Evolutionary conservation across 1,140 invertebrate species (phyloP).

Genomic region (Anastrepha obliqua): DNA sequence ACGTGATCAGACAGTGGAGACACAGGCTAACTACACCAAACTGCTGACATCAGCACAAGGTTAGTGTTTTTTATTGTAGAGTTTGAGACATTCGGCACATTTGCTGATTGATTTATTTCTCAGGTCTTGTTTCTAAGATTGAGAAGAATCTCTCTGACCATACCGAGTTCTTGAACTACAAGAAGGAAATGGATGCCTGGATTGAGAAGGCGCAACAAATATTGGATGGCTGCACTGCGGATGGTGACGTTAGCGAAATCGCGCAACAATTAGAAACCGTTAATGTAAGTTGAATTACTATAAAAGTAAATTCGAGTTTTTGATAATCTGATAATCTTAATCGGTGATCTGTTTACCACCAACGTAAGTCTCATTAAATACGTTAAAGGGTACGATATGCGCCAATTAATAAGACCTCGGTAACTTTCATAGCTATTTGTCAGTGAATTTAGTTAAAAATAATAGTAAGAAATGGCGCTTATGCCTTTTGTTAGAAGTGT

Average conservation of each 20-base stretch:
- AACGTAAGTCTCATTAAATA: no score
- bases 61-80: constrained; percentile 28
- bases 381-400: no score
- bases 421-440: no score
- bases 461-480: no score
- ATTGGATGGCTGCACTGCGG: constrained; percentile 87
- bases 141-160: constrained; percentile 93
- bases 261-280: constrained; percentile 90
- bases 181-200: constrained; percentile 88
- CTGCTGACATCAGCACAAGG: constrained; percentile 85
- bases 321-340: no score
- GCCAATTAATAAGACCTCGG: no score
- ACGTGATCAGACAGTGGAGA: constrained; percentile 88
- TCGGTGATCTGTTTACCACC: no score
- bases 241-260: constrained; percentile 85
- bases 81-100: no score
- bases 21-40: constrained; percentile 87
- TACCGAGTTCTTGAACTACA: constrained; percentile 90
- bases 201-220: constrained; percentile 84
- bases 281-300: constrained; percentile 73
- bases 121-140: constrained; percentile 84
- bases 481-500: no score
- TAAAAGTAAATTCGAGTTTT: no score
- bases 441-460: no score
- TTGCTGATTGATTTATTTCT: neutral